Conservation (phyloP, 2,113 vertebrate species). For the Entelurus aequoreus region DNA sequence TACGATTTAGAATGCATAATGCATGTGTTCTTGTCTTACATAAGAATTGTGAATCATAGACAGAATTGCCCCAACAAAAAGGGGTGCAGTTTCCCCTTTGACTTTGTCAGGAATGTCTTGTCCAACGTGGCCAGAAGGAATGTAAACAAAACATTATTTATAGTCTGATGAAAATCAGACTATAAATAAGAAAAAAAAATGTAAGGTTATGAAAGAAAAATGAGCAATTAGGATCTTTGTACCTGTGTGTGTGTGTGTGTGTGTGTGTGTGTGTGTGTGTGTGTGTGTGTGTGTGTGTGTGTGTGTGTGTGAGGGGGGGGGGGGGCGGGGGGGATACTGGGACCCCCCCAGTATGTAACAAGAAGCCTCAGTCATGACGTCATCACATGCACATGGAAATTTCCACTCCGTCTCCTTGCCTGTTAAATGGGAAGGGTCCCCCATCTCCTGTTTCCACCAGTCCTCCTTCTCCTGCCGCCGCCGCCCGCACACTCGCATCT, state of each 20-base stretch:
- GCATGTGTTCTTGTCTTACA: no score
- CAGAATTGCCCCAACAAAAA: no score
- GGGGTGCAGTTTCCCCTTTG: constrained; percentile 12
- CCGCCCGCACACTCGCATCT: constrained; percentile 9
- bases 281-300: no score
- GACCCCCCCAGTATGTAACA: constrained; percentile 50
- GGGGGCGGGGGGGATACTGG: neutral
- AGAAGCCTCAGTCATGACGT: constrained; percentile 52
- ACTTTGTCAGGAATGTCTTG: neutral
- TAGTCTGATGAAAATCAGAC: neutral
- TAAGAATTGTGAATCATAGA: no score
- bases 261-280: no score
- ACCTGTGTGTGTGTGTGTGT: no score
- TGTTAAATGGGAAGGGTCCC: constrained; percentile 66
- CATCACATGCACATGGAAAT: constrained; percentile 73
- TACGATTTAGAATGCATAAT: no score
- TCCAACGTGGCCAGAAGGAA: constrained; percentile 27
- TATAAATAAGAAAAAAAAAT: neutral
- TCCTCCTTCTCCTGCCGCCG: constrained; percentile 37
- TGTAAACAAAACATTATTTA: constrained; percentile 35
- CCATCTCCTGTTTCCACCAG: constrained; percentile 35
- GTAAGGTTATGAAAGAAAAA: neutral
- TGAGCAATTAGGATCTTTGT: neutral
- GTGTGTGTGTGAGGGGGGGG: neutral
- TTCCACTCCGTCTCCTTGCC: constrained; percentile 62